Conservation (phyloP, 1,140 invertebrate genomes). For the Trachymyrmex septentrionalis region DNA sequence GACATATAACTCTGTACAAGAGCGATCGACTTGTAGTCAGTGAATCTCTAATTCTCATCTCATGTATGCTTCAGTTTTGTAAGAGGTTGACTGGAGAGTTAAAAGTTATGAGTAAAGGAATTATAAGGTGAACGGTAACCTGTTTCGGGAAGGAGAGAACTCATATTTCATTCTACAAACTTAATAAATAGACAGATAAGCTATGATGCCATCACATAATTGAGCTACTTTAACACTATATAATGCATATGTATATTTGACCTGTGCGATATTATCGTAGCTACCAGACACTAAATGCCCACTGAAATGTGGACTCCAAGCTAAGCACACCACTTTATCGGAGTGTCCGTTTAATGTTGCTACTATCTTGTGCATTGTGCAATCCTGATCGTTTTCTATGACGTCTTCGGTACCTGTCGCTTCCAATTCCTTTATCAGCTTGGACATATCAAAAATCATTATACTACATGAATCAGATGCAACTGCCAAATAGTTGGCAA, state of each 20-base stretch:
- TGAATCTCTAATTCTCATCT: not conserved
- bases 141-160: not conserved
- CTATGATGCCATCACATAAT: constrained; percentile 41
- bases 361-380: constrained; percentile 81
- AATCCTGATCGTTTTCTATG: constrained; percentile 32
- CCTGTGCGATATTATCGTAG: constrained; percentile 90
- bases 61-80: not conserved
- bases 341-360: constrained; percentile 88
- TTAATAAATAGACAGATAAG: not conserved
- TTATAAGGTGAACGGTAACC: not conserved
- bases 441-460: constrained; percentile 87
- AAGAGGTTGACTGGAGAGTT: not conserved
- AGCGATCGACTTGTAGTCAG: not conserved
- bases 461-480: constrained; percentile 87
- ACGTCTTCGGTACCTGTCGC: too few relatives aligned
- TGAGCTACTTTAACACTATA: not conserved
- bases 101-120: not conserved
- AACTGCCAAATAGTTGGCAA: constrained; percentile 89
- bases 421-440: constrained; percentile 53
- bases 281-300: constrained; percentile 90
- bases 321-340: constrained; percentile 88
- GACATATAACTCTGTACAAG: not conserved
- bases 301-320: constrained; percentile 92
- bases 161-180: not conserved
- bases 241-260: constrained; percentile 79